A percentile compares a stretch with the other conserved stretches of the same genome.
Evolutionary conservation across 2,113 vertebrate species (phyloP).

Genomic region (Pithys albifrons): DNA sequence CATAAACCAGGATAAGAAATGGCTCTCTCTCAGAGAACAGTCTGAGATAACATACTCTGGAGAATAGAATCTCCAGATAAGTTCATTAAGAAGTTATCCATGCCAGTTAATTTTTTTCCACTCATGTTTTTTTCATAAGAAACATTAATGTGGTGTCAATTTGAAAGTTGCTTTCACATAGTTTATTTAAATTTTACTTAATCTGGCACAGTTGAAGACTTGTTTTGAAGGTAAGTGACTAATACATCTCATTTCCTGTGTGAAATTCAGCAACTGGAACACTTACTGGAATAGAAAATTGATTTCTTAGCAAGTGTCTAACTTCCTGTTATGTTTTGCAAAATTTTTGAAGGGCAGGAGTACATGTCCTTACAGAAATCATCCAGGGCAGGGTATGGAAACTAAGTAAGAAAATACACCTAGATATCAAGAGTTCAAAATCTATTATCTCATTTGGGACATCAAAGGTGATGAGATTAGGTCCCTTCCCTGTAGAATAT

Average conservation of each 20-base stretch:
- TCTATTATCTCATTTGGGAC: background rate
- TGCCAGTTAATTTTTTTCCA: background rate
- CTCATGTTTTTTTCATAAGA: background rate
- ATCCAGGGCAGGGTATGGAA: background rate
- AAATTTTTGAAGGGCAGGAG: background rate
- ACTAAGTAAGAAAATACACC: background rate
- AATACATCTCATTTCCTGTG: background rate
- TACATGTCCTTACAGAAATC: background rate
- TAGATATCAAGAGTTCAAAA: background rate
- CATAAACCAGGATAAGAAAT: background rate
- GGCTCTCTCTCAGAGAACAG: background rate
- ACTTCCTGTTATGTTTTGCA: background rate
- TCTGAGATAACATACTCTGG: background rate
- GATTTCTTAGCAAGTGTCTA: background rate
- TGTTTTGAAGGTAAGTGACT: background rate
- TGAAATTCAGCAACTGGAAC: background rate
- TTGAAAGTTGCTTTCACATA: background rate
- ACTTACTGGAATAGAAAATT: background rate
- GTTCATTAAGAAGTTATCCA: background rate
- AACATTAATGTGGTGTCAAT: background rate
- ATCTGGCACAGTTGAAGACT: background rate
- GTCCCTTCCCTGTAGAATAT: background rate
- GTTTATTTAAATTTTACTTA: background rate
- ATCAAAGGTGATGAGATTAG: background rate
- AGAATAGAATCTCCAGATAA: background rate